Percentiles rank a stretch among this genome's conserved stretches.
These are phyloP conservation scores for Magallana angulata DNA, from an alignment of 1,140 invertebrate species.

Conservation along the genomic window DNA sequence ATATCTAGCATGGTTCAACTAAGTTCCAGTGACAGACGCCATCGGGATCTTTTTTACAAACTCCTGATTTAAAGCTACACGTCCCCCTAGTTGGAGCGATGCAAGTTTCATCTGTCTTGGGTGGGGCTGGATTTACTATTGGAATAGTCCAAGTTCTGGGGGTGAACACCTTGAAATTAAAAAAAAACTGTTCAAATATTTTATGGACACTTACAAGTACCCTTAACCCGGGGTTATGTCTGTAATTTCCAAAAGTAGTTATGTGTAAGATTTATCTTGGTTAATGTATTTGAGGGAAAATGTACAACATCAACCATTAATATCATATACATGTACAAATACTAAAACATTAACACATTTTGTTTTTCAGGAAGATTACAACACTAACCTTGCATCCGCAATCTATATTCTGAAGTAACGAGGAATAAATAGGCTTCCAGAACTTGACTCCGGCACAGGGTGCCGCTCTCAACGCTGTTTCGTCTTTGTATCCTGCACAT, in stretches of 20 bases:
- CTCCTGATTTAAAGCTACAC: neutral
- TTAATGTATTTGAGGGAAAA: too few species aligned
- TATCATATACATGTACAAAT: neutral
- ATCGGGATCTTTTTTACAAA: neutral
- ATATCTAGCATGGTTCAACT: neutral
- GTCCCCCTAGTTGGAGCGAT: neutral
- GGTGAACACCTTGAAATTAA: neutral
- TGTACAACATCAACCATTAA: neutral
- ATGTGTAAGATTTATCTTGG: too few species aligned
- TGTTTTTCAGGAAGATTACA: neutral
- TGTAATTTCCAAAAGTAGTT: too few species aligned
- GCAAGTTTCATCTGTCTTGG: neutral
- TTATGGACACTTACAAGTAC: too few species aligned
- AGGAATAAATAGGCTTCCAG: neutral
- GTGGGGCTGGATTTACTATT: neutral
- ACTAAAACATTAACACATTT: too few species aligned
- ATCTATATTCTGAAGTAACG: neutral
- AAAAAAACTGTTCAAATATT: too few species aligned
- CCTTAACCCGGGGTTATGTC: too few species aligned
- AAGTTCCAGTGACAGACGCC: neutral
- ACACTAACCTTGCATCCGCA: neutral
- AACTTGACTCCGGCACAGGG: neutral
- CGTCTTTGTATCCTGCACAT: neutral
- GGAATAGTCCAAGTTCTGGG: conserved; percentile 9
- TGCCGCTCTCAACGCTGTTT: neutral